Conservation (phyloP, 2,888 invertebrate species). For the Iphiclides podalirius region DNA sequence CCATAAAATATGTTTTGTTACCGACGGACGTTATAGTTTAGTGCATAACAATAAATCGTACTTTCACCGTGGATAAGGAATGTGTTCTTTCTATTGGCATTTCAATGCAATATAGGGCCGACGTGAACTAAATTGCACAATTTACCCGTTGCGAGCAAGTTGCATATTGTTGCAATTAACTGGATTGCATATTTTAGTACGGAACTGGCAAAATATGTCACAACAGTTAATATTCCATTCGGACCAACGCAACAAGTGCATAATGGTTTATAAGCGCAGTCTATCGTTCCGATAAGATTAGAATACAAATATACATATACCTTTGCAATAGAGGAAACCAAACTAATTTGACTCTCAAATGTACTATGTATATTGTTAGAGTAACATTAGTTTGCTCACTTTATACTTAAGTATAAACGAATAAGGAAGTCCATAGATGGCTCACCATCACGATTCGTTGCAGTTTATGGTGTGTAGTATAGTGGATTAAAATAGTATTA, state of each 20-base stretch:
- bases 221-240: constrained; percentile 1
- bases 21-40: not conserved
- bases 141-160: constrained; percentile 3
- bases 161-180: constrained; percentile 19
- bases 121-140: constrained; percentile 15
- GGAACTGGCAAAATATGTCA: constrained; percentile 16
- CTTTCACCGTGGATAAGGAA: constrained; percentile 16
- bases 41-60: constrained; percentile 7
- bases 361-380: too few species aligned
- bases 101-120: constrained; percentile 18
- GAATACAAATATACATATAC: too few species aligned
- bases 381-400: too few species aligned
- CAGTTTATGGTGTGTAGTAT: too few species aligned
- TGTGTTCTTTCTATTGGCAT: constrained; percentile 19
- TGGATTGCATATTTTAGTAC: constrained; percentile 13
- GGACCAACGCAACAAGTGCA: not conserved
- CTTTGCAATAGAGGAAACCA: too few species aligned
- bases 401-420: too few species aligned
- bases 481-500: too few species aligned
- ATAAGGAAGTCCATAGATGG: too few species aligned
- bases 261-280: not conserved
- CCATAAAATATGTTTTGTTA: not conserved
- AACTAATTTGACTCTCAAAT: too few species aligned
- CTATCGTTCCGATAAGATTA: too few species aligned
- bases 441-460: too few species aligned